These are phyloP conservation scores for Morpho helenor DNA, from an alignment of 2,888 invertebrate genomes.

Conservation along the genomic window DNA sequence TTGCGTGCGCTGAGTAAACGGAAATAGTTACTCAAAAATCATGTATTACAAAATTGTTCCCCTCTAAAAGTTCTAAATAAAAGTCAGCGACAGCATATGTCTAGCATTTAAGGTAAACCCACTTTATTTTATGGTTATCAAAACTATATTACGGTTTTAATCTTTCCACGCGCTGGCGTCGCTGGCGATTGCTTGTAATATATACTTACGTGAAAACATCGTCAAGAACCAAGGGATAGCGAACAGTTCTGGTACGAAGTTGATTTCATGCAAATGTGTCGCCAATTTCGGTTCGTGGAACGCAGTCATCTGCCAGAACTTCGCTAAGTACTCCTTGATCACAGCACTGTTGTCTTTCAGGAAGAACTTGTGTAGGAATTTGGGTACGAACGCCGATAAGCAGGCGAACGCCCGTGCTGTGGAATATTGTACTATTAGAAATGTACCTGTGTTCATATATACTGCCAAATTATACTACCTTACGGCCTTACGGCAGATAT, in stretches of 20 bases:
- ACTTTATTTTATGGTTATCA: too few relatives aligned
- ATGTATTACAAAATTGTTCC: too few relatives aligned
- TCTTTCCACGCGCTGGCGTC: too few relatives aligned
- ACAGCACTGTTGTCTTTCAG: constrained; percentile 97
- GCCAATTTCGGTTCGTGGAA: constrained; percentile 96
- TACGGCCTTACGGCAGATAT: too few relatives aligned
- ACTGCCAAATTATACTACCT: too few relatives aligned
- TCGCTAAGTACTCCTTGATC: constrained; percentile 97
- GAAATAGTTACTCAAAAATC: too few relatives aligned
- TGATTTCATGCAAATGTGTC: constrained; percentile 94
- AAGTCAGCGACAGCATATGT: too few relatives aligned
- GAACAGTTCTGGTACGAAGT: constrained; percentile 97
- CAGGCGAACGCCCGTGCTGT: constrained; percentile 96
- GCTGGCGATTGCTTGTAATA: too few relatives aligned
- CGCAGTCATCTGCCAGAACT: constrained; percentile 97
- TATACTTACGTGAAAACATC: constrained; percentile 96
- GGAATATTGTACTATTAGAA: constrained; percentile 32
- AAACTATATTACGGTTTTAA: too few relatives aligned
- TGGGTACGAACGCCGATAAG: constrained; percentile 96
- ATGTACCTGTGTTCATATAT: background rate
- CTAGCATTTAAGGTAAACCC: too few relatives aligned
- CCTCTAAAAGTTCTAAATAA: too few relatives aligned
- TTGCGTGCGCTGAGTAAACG: too few relatives aligned
- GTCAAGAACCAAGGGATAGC: constrained; percentile 99
- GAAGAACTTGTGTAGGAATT: constrained; percentile 98